phyloP scores from a whole-genome alignment of 1,140 invertebrate genomes.

The Halesus radiatus region DNA sequence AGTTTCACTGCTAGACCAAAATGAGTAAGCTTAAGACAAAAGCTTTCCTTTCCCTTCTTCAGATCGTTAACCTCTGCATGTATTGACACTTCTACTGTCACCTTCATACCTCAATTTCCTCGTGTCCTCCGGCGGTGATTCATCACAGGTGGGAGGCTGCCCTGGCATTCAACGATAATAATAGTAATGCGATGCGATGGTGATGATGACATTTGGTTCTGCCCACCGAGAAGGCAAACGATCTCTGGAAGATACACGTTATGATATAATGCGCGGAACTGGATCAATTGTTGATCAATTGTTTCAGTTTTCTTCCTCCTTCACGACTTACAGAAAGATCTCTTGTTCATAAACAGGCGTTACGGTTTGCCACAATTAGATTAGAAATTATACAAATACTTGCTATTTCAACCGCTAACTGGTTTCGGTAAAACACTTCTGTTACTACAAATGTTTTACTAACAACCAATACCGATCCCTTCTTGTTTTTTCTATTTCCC shows the following conservation, averaged over 20 bases:
- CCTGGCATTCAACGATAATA: not conserved
- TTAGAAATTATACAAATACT: too few relatives aligned
- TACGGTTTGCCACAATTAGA: too few relatives aligned
- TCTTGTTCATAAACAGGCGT: too few relatives aligned
- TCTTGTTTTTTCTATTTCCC: too few relatives aligned
- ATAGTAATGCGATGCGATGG: not conserved
- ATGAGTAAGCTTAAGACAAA: too few relatives aligned
- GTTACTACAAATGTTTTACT: too few relatives aligned
- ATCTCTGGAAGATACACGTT: not conserved
- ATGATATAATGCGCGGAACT: not conserved
- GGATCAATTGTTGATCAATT: slow-evolving; percentile 15
- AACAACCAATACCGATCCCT: too few relatives aligned
- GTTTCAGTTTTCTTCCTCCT: not conserved
- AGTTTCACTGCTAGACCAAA: too few relatives aligned
- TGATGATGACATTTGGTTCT: slow-evolving; percentile 10
- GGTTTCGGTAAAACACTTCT: too few relatives aligned
- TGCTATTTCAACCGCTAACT: too few relatives aligned
- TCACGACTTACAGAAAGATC: too few relatives aligned
- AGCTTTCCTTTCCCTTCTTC: not conserved
- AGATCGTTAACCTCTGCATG: slow-evolving; percentile 3
- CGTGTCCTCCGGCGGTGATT: slow-evolving; percentile 9
- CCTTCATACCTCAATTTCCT: slow-evolving; percentile 3
- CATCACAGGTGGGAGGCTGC: slow-evolving; percentile 13
- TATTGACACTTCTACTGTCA: not conserved
- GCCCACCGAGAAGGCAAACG: slow-evolving; percentile 13